Conservation (phyloP, 2,888 invertebrate species). For the Amphiduros pacificus region DNA sequence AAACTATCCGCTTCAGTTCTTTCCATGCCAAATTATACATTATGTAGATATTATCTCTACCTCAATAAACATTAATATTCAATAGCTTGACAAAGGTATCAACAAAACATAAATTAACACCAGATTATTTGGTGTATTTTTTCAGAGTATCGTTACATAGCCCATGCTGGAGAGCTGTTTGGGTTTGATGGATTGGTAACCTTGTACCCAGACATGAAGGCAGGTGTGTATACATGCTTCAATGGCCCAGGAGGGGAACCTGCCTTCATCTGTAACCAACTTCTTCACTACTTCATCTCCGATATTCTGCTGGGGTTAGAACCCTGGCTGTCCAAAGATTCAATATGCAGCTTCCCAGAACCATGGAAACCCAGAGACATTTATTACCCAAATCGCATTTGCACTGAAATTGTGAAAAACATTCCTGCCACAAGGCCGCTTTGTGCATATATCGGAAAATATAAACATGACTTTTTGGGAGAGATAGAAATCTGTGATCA, state of each 20-base stretch:
- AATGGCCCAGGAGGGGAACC: slow-evolving; percentile 40
- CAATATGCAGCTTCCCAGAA: slow-evolving; percentile 2
- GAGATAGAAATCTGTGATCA: not conserved
- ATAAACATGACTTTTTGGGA: too few species aligned
- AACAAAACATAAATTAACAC: too few species aligned
- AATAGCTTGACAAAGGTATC: too few species aligned
- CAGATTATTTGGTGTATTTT: too few species aligned
- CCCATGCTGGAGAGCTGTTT: slow-evolving; percentile 51
- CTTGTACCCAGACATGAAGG: slow-evolving; percentile 44
- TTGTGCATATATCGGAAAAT: too few species aligned
- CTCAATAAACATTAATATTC: too few species aligned
- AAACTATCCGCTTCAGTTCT: too few species aligned
- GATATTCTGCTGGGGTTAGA: not conserved
- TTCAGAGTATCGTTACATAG: slow-evolving; percentile 44
- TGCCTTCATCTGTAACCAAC: slow-evolving; percentile 2
- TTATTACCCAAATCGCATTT: not conserved
- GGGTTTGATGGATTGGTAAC: slow-evolving; percentile 47
- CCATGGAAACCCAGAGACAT: slow-evolving; percentile 6
- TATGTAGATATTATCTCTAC: too few species aligned
- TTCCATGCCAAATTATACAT: too few species aligned
- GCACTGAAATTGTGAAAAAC: not conserved
- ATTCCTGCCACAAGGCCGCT: too few species aligned
- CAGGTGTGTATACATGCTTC: slow-evolving; percentile 46
- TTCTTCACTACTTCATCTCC: too few species aligned
- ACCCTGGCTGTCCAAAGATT: not conserved